Base-by-base conservation (phyloP, 2,888 invertebrate genomes). In the Melanchra persicariae region DNA sequence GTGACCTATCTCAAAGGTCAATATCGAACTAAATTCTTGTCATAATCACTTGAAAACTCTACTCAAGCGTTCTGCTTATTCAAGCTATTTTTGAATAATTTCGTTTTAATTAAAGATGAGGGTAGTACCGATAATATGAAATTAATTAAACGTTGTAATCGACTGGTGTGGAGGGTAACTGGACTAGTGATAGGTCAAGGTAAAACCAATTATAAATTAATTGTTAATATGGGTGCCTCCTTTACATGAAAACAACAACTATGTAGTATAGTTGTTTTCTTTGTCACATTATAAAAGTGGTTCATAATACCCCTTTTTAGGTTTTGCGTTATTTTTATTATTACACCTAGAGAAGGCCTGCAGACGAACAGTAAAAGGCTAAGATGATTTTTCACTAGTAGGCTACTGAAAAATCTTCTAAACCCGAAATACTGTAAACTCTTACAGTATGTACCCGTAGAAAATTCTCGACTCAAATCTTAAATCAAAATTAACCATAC, bases 1-100 rank as follows among this genome's bases (percentile, higher is more conserved):
- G 64, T 65, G 76, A 82, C 79, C n/a, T n/a, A n/a, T n/a, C n/a
- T 62, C 62, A 74, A 82, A 76, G 76, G 73, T 84, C 66, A 75
- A 67, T 67, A 74, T 40, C 43, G 45, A 17, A 55, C 63, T 62
- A 61, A 67, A 76, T 76, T 65, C 61, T 54, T 67, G 75, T 67
- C 58, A 57, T 67, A 60, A 71, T 68, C 47, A 59, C 49, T 79
- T 78, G 43, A 37, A 54, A 60, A 82, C 52, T 82, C 74, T 78
- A 43, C 37, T 69, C 57, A 62, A 70, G 57, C 60, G 52, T 69
- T 54, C 52, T 45, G 17, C 37, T 30, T 67, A 55, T 63, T 74
- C 26, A 26, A 52, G 47, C 2, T 34, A 47, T 67, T 74, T 66
- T 62, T 63, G 2, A 43, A 74, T 54, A 47, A 58, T 60, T 59